A percentile compares a stretch with the other conserved stretches of the same genome.
phyloP scores from a whole-genome alignment of 2,888 invertebrate species.

The Leistus spinibarbis region DNA sequence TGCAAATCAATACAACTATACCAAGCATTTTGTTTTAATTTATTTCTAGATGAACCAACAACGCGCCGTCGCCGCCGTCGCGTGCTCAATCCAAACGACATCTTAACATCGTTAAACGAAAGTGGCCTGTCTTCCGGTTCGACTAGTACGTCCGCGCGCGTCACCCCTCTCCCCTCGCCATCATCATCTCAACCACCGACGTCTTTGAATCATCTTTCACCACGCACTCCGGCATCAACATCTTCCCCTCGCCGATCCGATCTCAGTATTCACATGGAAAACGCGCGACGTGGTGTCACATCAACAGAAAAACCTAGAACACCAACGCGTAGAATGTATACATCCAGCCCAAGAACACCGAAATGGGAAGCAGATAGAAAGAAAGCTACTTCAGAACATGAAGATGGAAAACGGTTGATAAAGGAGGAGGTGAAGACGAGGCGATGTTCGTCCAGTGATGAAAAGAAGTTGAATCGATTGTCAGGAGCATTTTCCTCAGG shows the following conservation, averaged over 20 bases:
- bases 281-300: constrained; percentile 52
- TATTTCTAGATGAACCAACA: constrained; percentile 59
- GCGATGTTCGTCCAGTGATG: constrained; percentile 17
- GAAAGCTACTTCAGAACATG: constrained; percentile 37
- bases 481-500: constrained; percentile 12
- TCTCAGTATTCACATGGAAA: constrained; percentile 56
- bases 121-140: constrained; percentile 36
- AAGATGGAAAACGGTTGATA: not conserved
- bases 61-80: constrained; percentile 49
- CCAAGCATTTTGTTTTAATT: constrained; percentile 58
- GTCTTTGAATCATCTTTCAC: constrained; percentile 1
- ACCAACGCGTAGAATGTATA: constrained; percentile 4
- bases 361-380: constrained; percentile 13
- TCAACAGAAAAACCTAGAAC: constrained; percentile 31
- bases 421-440: constrained; percentile 1
- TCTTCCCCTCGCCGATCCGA: constrained; percentile 47
- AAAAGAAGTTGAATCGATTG: constrained; percentile 13
- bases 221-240: constrained; percentile 30
- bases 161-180: constrained; percentile 31
- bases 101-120: constrained; percentile 30
- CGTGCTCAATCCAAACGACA: constrained; percentile 40
- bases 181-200: constrained; percentile 19
- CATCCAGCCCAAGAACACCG: constrained; percentile 16
- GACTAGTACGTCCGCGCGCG: constrained; percentile 23
- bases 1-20: too few relatives aligned